Conservation (phyloP, 1,140 invertebrate species). For the Babylonia areolata region DNA sequence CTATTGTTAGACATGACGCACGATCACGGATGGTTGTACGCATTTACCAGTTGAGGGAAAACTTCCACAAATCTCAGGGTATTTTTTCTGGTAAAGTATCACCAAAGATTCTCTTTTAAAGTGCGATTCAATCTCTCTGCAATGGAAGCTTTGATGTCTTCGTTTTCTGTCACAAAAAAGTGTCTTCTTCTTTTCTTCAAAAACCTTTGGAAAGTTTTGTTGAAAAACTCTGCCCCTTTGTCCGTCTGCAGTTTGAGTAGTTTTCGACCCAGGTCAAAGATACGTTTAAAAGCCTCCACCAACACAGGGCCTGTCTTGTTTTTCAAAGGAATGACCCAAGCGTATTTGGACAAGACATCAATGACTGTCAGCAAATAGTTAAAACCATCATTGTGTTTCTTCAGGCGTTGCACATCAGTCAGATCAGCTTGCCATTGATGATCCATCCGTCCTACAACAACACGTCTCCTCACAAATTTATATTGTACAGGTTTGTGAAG, state of each 20-base stretch:
- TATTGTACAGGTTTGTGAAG: slow-evolving; percentile 41
- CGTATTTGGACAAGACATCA: slow-evolving; percentile 76
- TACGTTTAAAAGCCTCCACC: slow-evolving; percentile 53
- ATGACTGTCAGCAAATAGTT: slow-evolving; percentile 77
- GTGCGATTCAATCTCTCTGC: slow-evolving; percentile 77
- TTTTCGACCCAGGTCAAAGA: slow-evolving; percentile 46
- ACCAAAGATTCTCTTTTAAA: slow-evolving; percentile 76
- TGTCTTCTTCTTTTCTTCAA: not conserved
- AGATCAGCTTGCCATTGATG: slow-evolving; percentile 75
- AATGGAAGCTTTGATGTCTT: slow-evolving; percentile 75
- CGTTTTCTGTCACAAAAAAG: slow-evolving; percentile 54
- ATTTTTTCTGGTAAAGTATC: slow-evolving; percentile 74
- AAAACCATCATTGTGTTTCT: slow-evolving; percentile 71
- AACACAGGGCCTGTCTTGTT: slow-evolving; percentile 76
- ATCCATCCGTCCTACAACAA: slow-evolving; percentile 57
- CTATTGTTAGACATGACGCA: no score
- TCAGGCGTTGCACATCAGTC: slow-evolving; percentile 62
- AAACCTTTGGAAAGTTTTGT: slow-evolving; percentile 41
- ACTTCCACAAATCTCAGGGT: slow-evolving; percentile 74
- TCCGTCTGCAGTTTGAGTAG: slow-evolving; percentile 33
- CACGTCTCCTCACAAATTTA: slow-evolving; percentile 32
- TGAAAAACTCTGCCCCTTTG: slow-evolving; percentile 43
- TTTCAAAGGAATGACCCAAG: slow-evolving; percentile 76
- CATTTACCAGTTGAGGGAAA: slow-evolving; percentile 66
- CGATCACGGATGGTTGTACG: slow-evolving; percentile 76